Evolutionary conservation across 2,113 vertebrate species (phyloP).

Genomic region (Plecotus auritus): DNA sequence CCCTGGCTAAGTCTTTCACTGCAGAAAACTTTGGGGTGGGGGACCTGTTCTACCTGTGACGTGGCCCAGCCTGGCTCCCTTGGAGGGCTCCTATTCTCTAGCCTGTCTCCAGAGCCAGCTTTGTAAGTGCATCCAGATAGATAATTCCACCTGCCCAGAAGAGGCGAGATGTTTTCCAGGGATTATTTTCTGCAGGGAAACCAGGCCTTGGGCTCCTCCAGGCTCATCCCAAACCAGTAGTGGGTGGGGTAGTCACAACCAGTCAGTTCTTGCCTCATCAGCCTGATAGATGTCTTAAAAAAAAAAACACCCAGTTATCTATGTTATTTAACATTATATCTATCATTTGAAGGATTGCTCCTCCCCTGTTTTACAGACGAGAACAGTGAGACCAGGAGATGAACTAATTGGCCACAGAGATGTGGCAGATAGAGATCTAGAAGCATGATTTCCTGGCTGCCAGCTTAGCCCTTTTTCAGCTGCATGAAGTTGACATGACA

Average conservation of each 20-base stretch:
- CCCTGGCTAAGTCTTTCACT: neutral
- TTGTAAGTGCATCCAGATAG: neutral
- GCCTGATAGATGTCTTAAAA: neutral
- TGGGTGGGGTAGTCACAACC: neutral
- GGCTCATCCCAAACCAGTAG: neutral
- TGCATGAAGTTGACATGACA: neutral
- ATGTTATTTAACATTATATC: neutral
- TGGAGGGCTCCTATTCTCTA: neutral
- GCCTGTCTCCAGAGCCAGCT: neutral
- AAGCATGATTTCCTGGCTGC: neutral
- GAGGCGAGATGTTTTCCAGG: neutral
- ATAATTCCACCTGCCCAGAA: neutral
- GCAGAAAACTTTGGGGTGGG: neutral
- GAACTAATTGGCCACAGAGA: neutral
- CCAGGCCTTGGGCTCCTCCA: neutral
- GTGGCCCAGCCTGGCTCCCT: neutral
- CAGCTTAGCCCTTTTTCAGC: neutral
- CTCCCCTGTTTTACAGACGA: slow-evolving; percentile 3
- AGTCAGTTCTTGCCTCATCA: neutral
- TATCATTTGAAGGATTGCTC: neutral
- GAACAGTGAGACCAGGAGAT: neutral
- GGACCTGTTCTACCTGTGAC: neutral
- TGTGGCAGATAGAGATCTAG: neutral
- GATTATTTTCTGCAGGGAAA: neutral
- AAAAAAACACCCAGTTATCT: neutral